Evolutionary conservation across 64 coral and sea anemone species (phyloP).

Genomic region (Montipora foliosa): DNA sequence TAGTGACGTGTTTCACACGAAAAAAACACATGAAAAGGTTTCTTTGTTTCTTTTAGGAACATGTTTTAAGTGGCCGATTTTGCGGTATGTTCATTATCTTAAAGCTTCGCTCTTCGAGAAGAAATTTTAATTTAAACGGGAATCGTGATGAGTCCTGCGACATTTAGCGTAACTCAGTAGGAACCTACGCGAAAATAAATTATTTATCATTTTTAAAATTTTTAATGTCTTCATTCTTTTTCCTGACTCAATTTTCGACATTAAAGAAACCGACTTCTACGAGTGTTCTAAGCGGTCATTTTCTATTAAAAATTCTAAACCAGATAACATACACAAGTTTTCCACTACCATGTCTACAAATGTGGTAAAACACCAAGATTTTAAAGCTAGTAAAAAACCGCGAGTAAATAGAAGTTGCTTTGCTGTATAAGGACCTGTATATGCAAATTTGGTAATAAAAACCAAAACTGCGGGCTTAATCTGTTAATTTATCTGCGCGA

Average conservation of each 20-base stretch:
- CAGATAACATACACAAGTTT: no score
- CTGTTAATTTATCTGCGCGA: neutral
- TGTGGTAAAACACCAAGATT: no score
- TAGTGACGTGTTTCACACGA: neutral
- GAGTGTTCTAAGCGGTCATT: no score
- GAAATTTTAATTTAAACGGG: no score
- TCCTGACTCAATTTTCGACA: no score
- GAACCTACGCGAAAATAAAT: neutral
- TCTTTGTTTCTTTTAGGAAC: neutral
- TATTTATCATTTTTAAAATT: constrained; percentile 4
- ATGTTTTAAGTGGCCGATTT: neutral
- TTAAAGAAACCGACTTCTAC: no score
- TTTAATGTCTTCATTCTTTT: neutral
- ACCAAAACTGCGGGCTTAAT: neutral
- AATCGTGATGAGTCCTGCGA: no score
- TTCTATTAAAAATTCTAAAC: no score
- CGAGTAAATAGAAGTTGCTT: no score
- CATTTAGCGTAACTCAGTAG: neutral
- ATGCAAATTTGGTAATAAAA: neutral
- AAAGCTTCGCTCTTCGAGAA: neutral
- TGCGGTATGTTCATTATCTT: neutral
- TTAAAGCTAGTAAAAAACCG: no score
- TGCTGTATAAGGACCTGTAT: neutral
- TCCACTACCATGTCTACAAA: no score
- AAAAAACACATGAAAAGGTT: neutral